Base-by-base conservation (phyloP, 2,888 invertebrate species). In the Cheiracanthium punctorium region DNA sequence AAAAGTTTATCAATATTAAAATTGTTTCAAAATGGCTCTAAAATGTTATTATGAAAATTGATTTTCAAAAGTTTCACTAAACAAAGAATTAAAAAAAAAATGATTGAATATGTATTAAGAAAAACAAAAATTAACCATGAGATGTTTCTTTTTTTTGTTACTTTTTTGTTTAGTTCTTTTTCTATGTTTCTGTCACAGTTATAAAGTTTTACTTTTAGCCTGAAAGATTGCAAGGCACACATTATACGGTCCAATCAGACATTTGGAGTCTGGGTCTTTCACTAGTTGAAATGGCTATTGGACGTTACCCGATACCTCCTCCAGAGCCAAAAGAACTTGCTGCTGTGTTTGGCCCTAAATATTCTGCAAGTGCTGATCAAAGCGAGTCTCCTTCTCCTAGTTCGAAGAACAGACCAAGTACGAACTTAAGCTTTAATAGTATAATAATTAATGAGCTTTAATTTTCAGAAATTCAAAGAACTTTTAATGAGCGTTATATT, bases 191-290 rank as follows among this genome's bases (percentile, higher is more conserved):
- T n/a, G n/a, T n/a, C n/a, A n/a, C n/a, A n/a, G n/a, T n/a, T n/a
- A n/a, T n/a, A n/a, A n/a, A n/a, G n/a, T n/a, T n/a, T n/a, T n/a
- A n/a, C 48, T 93, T 93, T 30, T 92, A 98, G 98, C 99, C 99
- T 1, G 99, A 99, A 93, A 94, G 99, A 91, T 93, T 99, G 80
- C 98, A 98, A 93, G 99, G 99, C 70, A 97, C 97, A 0, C 98
- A 98, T 92, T 99, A 99, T 92, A 97, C 98, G 0, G 98, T 99
- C 69, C 97, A 98, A 91, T 98, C 98, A 84, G 99, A 99, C 92
- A 98, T 99, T 90, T 99, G 99, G 99, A 98, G 98, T 24, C 93
- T 99, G 84, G 99, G 99, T 0, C 93, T 99, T 70, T 99, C 99
- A 0, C 93, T 99, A 79, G 98, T 99, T 5, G 99, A 99, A 93